A percentile compares a stretch with the other conserved stretches of the same genome.
These are phyloP conservation scores for Ceriagrion tenellum DNA, from an alignment of 2,888 invertebrate species.

Conservation along the genomic window DNA sequence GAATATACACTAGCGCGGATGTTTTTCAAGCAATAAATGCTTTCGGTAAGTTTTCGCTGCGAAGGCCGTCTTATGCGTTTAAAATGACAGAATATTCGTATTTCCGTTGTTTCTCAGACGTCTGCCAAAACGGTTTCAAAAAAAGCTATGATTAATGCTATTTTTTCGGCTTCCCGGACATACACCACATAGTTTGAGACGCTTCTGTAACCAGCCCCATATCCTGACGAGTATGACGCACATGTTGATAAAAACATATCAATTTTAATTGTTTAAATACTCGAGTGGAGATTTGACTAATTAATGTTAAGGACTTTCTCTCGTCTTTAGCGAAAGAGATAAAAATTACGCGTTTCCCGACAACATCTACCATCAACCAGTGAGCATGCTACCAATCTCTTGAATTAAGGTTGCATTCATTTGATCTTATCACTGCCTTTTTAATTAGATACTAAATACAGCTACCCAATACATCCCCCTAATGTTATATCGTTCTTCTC, in stretches of 20 bases:
- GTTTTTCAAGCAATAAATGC: too few species aligned
- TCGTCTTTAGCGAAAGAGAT: not conserved
- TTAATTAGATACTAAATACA: conserved; percentile 17
- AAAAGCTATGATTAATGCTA: not conserved
- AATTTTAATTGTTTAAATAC: not conserved
- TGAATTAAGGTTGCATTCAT: not conserved
- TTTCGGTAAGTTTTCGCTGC: too few species aligned
- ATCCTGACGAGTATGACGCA: not conserved
- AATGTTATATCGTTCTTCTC: conserved; percentile 4
- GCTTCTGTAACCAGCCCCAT: not conserved
- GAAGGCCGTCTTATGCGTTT: too few species aligned
- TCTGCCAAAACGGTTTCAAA: too few species aligned
- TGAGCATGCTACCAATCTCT: not conserved
- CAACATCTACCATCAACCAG: not conserved
- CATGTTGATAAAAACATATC: not conserved
- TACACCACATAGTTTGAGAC: not conserved
- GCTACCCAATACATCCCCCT: not conserved
- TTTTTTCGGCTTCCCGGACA: not conserved
- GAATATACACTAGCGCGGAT: too few species aligned
- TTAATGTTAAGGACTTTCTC: not conserved
- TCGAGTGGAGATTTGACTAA: not conserved
- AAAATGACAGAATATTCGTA: too few species aligned
- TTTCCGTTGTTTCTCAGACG: too few species aligned
- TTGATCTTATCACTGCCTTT: conserved; percentile 3
- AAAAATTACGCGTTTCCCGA: not conserved